Percentiles rank a stretch among this genome's conserved stretches.
phyloP scores from a whole-genome alignment of 1,140 invertebrate genomes.

The Drosophila triauraria region DNA sequence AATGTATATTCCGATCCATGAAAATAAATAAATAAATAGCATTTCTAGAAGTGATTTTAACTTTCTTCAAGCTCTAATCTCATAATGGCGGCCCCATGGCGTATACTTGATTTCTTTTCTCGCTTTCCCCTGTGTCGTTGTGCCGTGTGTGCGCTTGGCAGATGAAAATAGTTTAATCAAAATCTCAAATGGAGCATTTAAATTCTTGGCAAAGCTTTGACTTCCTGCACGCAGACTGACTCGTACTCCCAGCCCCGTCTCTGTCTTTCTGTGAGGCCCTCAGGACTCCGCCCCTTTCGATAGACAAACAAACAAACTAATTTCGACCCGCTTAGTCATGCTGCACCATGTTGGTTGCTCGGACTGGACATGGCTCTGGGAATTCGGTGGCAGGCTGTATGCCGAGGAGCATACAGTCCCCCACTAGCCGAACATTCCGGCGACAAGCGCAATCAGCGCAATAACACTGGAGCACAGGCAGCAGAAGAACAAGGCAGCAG shows the following conservation, averaged over 20 bases:
- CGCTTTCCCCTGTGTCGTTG: background rate
- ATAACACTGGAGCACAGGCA: constrained; percentile 34
- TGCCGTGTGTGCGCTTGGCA: constrained; percentile 13
- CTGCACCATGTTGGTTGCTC: constrained; percentile 33
- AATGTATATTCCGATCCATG: background rate
- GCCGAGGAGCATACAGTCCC: background rate
- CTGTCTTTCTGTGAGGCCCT: background rate
- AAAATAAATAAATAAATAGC: no score
- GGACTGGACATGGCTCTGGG: constrained; percentile 58
- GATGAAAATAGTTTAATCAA: constrained; percentile 73
- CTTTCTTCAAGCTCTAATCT: background rate
- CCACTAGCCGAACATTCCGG: constrained; percentile 36
- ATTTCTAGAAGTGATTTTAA: background rate
- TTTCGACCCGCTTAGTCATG: constrained; percentile 59
- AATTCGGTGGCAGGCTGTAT: constrained; percentile 1
- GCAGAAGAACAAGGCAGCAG: constrained; percentile 32
- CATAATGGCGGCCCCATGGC: constrained; percentile 13
- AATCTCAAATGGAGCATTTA: constrained; percentile 75
- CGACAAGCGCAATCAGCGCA: constrained; percentile 63
- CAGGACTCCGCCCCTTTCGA: constrained; percentile 26
- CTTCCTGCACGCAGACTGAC: constrained; percentile 41
- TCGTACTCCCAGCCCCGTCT: no score
- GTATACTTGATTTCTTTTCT: constrained; percentile 40
- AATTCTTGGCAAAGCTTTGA: constrained; percentile 58
- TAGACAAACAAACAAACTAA: constrained; percentile 78